Evolutionary conservation across 2,797 vertebrate species (phyloP).

Genomic region (Vultur gryphus): DNA sequence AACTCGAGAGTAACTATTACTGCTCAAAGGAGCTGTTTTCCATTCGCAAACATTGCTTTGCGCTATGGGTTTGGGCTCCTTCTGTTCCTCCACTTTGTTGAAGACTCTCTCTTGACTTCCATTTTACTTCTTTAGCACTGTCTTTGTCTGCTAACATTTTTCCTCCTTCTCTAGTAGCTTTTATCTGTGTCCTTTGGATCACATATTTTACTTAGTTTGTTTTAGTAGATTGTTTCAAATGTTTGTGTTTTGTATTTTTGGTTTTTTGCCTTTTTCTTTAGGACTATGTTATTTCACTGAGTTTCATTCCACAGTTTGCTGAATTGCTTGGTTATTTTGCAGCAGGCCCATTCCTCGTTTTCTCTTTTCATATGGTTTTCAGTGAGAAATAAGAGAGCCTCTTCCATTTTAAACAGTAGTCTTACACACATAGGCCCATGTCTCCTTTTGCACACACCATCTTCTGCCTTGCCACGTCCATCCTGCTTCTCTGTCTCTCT

Average conservation of each 20-base stretch:
- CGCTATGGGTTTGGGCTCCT: conserved; percentile 83
- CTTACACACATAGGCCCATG: conserved; percentile 48
- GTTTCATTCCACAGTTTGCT: conserved; percentile 72
- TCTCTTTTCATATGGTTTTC: conserved; percentile 65
- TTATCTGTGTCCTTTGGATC: conserved; percentile 84
- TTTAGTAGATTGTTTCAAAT: conserved; percentile 70
- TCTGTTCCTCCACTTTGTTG: conserved; percentile 81
- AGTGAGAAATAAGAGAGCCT: conserved; percentile 72
- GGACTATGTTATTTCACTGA: conserved; percentile 67
- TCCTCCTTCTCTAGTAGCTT: conserved; percentile 75
- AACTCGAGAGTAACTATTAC: conserved; percentile 99
- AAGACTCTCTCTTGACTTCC: conserved; percentile 81
- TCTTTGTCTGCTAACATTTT: conserved; percentile 82
- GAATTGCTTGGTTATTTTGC: conserved; percentile 72
- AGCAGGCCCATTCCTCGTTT: conserved; percentile 69
- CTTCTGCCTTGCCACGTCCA: conserved; percentile 46
- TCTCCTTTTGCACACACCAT: conserved; percentile 58
- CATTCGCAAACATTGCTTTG: conserved; percentile 85
- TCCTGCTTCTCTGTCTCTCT: conserved; percentile 21
- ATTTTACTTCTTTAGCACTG: conserved; percentile 83
- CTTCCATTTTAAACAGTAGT: conserved; percentile 65
- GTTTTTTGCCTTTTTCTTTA: conserved; percentile 67
- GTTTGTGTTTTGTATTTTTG: conserved; percentile 67
- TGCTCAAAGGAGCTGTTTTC: conserved; percentile 84
- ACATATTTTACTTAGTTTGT: conserved; percentile 73